Conservation (phyloP, 2,888 invertebrate genomes). For the Sphaerophoria rueppellii region DNA sequence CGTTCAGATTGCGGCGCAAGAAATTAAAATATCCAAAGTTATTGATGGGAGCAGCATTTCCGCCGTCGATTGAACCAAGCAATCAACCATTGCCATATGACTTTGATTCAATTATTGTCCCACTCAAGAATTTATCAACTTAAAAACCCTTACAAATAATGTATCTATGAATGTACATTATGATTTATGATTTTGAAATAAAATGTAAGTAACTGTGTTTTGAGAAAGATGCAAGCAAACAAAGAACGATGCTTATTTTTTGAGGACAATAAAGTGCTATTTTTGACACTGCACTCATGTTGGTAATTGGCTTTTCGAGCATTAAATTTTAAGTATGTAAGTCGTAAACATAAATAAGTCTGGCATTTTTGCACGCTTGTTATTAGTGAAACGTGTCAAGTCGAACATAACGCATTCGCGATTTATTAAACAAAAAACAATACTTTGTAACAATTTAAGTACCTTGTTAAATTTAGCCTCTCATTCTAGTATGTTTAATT, state of each 20-base stretch:
- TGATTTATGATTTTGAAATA: too few species aligned
- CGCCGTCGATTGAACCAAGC: neutral
- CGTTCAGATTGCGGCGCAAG: conserved; percentile 41
- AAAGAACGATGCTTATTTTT: conserved; percentile 1
- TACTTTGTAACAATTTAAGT: neutral
- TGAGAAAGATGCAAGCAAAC: too few species aligned
- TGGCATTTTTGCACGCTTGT: conserved; percentile 54
- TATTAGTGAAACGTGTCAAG: conserved; percentile 33
- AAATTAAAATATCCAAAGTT: conserved; percentile 24
- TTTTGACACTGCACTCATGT: conserved; percentile 42
- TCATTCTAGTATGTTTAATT: neutral
- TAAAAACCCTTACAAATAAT: neutral
- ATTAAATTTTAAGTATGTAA: conserved; percentile 11
- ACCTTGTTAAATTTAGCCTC: neutral
- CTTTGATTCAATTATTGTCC: conserved; percentile 29
- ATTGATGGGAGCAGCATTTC: conserved; percentile 16
- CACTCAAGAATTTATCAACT: neutral
- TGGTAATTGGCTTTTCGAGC: conserved; percentile 30
- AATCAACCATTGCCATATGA: conserved; percentile 13
- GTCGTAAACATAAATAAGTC: conserved; percentile 40
- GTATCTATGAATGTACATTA: neutral
- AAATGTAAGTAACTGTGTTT: too few species aligned
- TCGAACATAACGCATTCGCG: neutral
- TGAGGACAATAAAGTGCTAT: conserved; percentile 22
- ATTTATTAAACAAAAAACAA: neutral